Evolutionary conservation across 2,888 invertebrate species (phyloP), one percentile per base, ranked within the genome.

Genomic region (Gibbula magus): DNA sequence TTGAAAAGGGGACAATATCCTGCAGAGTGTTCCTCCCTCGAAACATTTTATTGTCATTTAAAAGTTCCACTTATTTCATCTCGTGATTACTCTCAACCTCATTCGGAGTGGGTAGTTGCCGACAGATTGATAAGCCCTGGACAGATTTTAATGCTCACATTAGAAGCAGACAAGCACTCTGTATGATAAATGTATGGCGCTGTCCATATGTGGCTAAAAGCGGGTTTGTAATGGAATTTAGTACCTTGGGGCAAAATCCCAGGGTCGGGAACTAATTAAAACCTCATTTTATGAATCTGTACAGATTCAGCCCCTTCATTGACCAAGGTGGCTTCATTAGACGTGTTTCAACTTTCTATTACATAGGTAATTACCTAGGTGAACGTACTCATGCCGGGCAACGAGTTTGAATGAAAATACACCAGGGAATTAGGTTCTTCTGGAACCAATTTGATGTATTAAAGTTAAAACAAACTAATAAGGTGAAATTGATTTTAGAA

Each of bases 41-140:
- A 70, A 67, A 70, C 70, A 70, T 70, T 32, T 70, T 35, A 70
- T 70, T 20, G 70, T 70, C 39, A 20, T 70, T 25, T 70, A 25
- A 32, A 70, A 39, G 39, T 70, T 35, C 61, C 35, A 70, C 39
- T 70, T 70, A 70, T 32, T 70, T 32, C 35, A 70, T 39, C 18
- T 39, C 3, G 35, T 16, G 35, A 39, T 70, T 70, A 20, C 18
- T 20, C 18, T 20, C 18, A 35, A 18, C 18, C 10, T 45, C 13
- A 35, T 45, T 45, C 13, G 10, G 13, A 45, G 45, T 10, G 45
- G 45, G 5, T 45, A 7, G 10, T 45, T 8, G 45, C 13, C 45
- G 10, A 45, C 45, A 13, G 45, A 45, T 13, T 45, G 45, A 13
- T 45, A 45, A 13, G 13, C 45, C 25, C 61, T 16, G 25, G 61